Percentiles rank a stretch among this genome's conserved stretches.
These are phyloP conservation scores for Procambarus clarkii DNA, from an alignment of 1,140 invertebrate species.

Conservation along the genomic window DNA sequence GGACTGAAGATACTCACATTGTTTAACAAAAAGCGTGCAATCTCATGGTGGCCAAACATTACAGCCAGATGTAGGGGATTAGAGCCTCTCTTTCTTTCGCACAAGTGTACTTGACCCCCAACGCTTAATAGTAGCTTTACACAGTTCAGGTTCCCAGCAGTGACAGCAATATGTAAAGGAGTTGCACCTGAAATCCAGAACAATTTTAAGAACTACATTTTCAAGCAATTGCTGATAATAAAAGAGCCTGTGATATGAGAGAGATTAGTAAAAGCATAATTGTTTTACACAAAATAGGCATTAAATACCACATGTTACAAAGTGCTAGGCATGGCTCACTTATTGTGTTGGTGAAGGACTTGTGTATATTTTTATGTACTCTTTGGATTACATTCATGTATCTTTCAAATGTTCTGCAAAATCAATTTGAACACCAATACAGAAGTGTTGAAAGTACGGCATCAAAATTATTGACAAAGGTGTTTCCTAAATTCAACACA, in stretches of 20 bases:
- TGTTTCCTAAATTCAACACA: too few relatives aligned
- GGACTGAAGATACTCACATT: constrained; percentile 47
- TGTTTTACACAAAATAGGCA: too few relatives aligned
- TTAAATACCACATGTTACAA: too few relatives aligned
- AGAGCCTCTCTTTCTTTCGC: constrained; percentile 70
- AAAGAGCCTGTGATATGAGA: background rate
- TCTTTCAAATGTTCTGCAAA: too few relatives aligned
- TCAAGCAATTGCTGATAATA: background rate
- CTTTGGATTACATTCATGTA: too few relatives aligned
- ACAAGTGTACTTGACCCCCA: constrained; percentile 66
- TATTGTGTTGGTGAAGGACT: too few relatives aligned
- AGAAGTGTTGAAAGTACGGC: too few relatives aligned
- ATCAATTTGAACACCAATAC: too few relatives aligned
- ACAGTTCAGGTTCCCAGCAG: constrained; percentile 81
- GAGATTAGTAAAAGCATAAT: too few relatives aligned
- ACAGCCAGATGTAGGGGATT: constrained; percentile 68
- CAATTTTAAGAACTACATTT: background rate
- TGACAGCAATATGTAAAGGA: constrained; percentile 92
- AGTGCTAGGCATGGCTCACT: too few relatives aligned
- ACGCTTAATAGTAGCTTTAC: constrained; percentile 63
- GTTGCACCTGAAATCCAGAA: constrained; percentile 77
- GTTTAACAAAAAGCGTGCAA: constrained; percentile 60
- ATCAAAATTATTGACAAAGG: too few relatives aligned
- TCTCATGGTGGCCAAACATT: constrained; percentile 53
- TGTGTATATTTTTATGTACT: too few relatives aligned